A percentile compares a stretch with the other conserved stretches of the same genome.
Evolutionary conservation across 2,888 invertebrate species (phyloP).

Genomic region (Vandiemenella viatica): DNA sequence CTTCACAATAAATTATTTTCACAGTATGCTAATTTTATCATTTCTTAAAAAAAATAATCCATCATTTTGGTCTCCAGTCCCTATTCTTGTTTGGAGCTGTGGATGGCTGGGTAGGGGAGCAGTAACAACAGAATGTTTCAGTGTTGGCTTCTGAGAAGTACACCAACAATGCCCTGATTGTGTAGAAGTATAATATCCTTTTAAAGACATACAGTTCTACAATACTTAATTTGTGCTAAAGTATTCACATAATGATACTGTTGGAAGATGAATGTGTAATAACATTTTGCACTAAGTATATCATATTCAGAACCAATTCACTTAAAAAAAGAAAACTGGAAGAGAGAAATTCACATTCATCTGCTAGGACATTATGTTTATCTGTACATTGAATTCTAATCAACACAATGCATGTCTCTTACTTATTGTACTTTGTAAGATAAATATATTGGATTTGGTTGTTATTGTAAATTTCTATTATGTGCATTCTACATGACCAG

Average conservation of each 20-base stretch:
- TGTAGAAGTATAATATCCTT: neutral
- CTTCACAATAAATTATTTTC: neutral
- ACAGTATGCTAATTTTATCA: neutral
- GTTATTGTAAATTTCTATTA: neutral
- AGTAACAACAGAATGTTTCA: neutral
- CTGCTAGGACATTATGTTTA: conserved; percentile 7
- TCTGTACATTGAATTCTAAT: conserved; percentile 7
- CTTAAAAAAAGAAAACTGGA: conserved; percentile 7
- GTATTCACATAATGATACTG: conserved; percentile 1
- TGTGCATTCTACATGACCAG: too few species aligned
- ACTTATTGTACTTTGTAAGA: too few species aligned
- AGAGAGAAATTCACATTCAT: conserved; percentile 8
- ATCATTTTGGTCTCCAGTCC: neutral
- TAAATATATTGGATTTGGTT: too few species aligned
- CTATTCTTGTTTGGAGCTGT: neutral
- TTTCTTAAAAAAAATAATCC: neutral
- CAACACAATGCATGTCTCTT: conserved; percentile 8
- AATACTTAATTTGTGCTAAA: neutral
- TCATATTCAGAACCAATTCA: conserved; percentile 1
- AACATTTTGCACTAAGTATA: too few species aligned
- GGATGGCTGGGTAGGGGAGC: neutral
- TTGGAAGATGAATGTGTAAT: too few species aligned
- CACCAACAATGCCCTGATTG: neutral
- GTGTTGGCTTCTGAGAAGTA: neutral
- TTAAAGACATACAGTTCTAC: conserved; percentile 2